Conservation (phyloP, 2,113 vertebrate genomes). For the Mormyrus lacerda region DNA sequence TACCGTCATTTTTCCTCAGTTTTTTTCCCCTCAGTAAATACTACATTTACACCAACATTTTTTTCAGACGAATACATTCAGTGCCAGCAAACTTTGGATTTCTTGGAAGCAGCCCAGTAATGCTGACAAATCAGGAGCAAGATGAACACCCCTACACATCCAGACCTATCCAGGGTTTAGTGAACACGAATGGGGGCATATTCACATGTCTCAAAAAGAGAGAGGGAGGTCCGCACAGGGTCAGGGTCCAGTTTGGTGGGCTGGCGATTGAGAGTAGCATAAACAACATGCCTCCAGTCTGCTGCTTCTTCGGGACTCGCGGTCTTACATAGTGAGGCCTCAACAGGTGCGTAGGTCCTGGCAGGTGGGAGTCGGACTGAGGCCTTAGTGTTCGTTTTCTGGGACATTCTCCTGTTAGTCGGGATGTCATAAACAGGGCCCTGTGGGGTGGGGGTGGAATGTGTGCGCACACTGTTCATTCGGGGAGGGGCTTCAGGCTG, state of each 20-base stretch:
- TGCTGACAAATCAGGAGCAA: neutral
- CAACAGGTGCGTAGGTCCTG: neutral
- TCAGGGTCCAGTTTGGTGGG: neutral
- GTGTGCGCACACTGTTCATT: conserved; percentile 21
- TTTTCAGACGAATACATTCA: neutral
- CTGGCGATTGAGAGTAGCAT: conserved; percentile 51
- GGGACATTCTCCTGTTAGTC: neutral
- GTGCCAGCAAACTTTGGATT: neutral
- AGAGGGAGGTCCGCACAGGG: neutral
- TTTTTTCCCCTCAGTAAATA: neutral
- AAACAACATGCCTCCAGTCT: conserved; percentile 35
- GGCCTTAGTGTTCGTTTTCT: neutral
- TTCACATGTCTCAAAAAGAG: conserved; percentile 41
- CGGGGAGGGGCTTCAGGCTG: neutral
- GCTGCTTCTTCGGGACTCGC: neutral
- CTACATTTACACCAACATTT: neutral
- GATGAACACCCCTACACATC: neutral
- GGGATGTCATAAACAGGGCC: neutral
- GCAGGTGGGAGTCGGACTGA: neutral
- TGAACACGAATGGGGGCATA: conserved; percentile 52
- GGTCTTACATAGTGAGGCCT: neutral
- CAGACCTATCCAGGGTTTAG: conserved; percentile 1
- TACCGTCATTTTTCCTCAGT: neutral
- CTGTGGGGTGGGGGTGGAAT: neutral
- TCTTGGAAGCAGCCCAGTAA: neutral